These are phyloP conservation scores for Tupaia tana DNA, from an alignment of 2,113 vertebrate species.

Conservation along the genomic window DNA sequence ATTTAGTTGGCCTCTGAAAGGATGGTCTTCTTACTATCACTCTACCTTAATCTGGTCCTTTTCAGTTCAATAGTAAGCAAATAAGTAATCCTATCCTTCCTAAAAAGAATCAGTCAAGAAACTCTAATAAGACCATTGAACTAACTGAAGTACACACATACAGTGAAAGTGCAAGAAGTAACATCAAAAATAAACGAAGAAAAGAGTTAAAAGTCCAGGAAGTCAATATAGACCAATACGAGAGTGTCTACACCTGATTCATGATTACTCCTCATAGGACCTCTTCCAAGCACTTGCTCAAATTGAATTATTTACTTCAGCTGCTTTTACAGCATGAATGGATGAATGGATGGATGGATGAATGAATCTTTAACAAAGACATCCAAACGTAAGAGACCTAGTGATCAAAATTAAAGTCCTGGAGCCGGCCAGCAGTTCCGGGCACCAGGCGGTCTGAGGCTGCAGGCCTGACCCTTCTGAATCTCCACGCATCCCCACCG, in stretches of 20 bases:
- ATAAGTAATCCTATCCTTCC: background rate
- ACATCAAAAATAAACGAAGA: constrained; percentile 14
- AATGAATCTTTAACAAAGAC: background rate
- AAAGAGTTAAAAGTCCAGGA: background rate
- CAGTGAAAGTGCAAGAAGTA: background rate
- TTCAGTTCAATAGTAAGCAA: background rate
- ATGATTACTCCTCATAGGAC: background rate
- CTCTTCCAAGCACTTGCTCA: background rate
- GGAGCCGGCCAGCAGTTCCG: too few species aligned
- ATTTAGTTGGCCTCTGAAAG: constrained; percentile 2
- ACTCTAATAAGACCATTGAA: background rate
- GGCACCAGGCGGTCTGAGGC: too few species aligned
- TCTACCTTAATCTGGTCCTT: background rate
- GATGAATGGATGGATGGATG: background rate
- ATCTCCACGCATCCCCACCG: too few species aligned
- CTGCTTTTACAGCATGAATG: background rate
- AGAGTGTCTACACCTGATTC: background rate
- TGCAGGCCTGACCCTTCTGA: too few species aligned
- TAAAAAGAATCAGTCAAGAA: background rate
- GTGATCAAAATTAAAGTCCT: constrained; percentile 56
- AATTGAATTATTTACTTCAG: background rate
- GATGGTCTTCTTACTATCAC: background rate
- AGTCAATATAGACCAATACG: background rate
- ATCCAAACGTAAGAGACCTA: constrained; percentile 12
- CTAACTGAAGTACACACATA: background rate